Percentiles rank a stretch among this genome's conserved stretches.
Evolutionary conservation across 2,797 vertebrate genomes (phyloP).

Genomic region (Phrynocephalus guinanensis): DNA sequence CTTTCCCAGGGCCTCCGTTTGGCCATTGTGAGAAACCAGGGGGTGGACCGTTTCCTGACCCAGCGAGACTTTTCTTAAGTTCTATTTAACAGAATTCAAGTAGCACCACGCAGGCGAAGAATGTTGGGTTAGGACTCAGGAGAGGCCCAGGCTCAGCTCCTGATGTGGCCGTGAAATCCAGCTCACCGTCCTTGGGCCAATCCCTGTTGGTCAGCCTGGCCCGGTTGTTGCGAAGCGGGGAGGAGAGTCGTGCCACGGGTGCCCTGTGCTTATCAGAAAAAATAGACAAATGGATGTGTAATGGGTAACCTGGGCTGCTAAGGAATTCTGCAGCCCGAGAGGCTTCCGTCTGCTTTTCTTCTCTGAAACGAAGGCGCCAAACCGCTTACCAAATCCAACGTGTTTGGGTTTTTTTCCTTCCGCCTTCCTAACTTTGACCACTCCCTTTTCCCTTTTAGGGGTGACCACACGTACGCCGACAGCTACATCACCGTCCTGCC

Average conservation of each 20-base stretch:
- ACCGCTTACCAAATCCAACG: background rate
- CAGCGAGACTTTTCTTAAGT: background rate
- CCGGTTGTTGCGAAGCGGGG: too few relatives aligned
- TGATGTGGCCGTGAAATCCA: too few relatives aligned
- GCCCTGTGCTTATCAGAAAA: too few relatives aligned
- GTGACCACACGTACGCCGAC: conserved; percentile 96
- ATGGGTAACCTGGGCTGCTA: too few relatives aligned
- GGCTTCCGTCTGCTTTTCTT: background rate
- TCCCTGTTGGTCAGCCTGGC: too few relatives aligned
- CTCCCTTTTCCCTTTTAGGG: conserved; percentile 76
- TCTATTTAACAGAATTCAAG: background rate
- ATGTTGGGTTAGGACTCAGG: too few relatives aligned
- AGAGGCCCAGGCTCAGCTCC: too few relatives aligned
- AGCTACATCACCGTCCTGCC: conserved; percentile 97
- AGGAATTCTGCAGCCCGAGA: background rate
- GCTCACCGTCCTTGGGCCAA: too few relatives aligned
- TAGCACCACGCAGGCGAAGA: too few relatives aligned
- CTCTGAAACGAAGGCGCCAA: background rate
- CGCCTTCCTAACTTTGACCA: background rate
- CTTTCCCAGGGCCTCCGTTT: background rate
- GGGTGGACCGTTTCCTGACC: background rate
- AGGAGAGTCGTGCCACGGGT: too few relatives aligned
- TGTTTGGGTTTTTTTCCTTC: background rate
- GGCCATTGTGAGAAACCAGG: too few relatives aligned
- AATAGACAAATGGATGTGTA: too few relatives aligned